Evolutionary conservation across 2,113 vertebrate species (phyloP).

Genomic region (Helogale parvula): DNA sequence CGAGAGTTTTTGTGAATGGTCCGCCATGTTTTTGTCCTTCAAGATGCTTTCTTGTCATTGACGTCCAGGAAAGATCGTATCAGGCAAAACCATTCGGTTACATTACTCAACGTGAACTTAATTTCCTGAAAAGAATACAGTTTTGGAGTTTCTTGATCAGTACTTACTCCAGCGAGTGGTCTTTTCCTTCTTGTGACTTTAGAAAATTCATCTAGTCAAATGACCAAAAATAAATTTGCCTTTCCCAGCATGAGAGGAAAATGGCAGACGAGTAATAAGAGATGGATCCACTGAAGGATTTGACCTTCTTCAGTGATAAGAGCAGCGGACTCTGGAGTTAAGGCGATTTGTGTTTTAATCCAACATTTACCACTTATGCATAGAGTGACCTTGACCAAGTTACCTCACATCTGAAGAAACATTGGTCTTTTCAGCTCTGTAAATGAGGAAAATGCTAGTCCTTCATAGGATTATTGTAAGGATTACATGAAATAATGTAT

Average conservation of each 20-base stretch:
- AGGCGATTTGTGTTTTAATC: neutral
- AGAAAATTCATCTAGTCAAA: neutral
- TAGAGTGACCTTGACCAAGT: neutral
- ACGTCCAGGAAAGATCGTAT: constrained; percentile 1
- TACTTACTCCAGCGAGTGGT: neutral
- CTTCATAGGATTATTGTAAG: neutral
- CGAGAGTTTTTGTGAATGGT: neutral
- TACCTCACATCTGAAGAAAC: neutral
- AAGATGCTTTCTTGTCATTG: constrained; percentile 30
- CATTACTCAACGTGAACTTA: neutral
- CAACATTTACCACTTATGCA: neutral
- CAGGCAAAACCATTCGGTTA: neutral
- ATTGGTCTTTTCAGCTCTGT: neutral
- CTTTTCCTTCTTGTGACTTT: neutral
- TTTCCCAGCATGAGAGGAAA: neutral
- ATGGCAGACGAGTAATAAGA: neutral
- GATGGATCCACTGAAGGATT: neutral
- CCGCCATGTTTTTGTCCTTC: neutral
- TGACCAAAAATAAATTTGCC: neutral
- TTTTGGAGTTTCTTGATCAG: constrained; percentile 56
- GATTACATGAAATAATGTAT: neutral
- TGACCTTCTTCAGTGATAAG: neutral
- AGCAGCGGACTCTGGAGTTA: neutral
- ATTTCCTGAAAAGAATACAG: neutral
- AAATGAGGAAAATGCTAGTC: neutral